Conservation (phyloP, 2,113 vertebrate species). For the Stictonetta naevosa region DNA sequence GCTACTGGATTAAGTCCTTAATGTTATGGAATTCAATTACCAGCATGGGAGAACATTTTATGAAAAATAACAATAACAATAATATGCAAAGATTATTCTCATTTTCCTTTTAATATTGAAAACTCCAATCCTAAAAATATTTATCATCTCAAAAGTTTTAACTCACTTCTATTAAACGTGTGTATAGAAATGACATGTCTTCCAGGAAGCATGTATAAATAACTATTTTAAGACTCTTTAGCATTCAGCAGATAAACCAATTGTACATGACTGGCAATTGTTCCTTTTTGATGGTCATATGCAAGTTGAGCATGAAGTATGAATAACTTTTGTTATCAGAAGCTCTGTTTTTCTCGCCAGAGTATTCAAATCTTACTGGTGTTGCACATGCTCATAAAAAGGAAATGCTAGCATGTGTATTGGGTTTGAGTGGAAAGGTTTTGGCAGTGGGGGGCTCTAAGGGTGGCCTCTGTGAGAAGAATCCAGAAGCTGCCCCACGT, state of each 20-base stretch:
- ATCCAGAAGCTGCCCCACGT: too few relatives aligned
- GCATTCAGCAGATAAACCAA: background rate
- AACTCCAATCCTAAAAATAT: slow-evolving; percentile 13
- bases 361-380: background rate
- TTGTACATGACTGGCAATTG: background rate
- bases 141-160: slow-evolving; percentile 1
- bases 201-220: background rate
- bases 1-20: slow-evolving; percentile 44
- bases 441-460: too few relatives aligned
- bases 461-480: too few relatives aligned
- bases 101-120: slow-evolving; percentile 1
- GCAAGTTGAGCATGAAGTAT: slow-evolving; percentile 3
- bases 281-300: slow-evolving; percentile 16
- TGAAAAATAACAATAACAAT: background rate
- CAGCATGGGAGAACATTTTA: background rate
- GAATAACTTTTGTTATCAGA: background rate
- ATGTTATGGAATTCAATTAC: slow-evolving; percentile 67
- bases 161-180: background rate
- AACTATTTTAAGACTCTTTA: background rate
- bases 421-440: too few relatives aligned
- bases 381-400: background rate
- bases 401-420: background rate
- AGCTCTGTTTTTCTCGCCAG: background rate
- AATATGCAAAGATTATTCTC: background rate
- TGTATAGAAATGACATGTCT: background rate